phyloP scores from a whole-genome alignment of 2,797 vertebrate genomes.

The Tauraco hartlaubi region DNA sequence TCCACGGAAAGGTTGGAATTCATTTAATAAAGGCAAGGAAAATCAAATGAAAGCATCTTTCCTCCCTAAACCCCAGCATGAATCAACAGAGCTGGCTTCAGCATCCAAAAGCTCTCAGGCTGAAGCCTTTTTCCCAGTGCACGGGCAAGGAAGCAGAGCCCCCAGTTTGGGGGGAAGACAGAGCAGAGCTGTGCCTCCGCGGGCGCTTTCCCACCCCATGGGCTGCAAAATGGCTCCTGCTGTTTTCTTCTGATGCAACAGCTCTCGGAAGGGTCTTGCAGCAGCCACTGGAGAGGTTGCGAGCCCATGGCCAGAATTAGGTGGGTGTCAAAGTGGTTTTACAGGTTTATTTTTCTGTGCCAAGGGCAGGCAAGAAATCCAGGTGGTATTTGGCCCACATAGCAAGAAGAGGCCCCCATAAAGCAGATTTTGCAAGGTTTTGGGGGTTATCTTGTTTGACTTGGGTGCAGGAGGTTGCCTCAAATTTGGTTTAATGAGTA shows the following conservation, averaged over 20 bases:
- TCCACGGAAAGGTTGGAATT: not conserved
- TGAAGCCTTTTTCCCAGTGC: not conserved
- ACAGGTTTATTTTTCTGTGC: not conserved
- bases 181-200: not conserved
- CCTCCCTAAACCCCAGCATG: not conserved
- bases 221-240: not conserved
- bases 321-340: not conserved
- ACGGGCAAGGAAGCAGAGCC: not conserved
- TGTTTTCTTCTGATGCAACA: not conserved
- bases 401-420: not conserved
- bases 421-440: constrained; percentile 8
- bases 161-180: rapidly evolving
- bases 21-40: not conserved
- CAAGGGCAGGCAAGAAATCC: not conserved
- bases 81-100: not conserved
- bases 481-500: not conserved
- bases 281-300: not conserved
- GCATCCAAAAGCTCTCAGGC: not conserved
- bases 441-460: not conserved
- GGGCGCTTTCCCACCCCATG: not conserved
- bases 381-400: not conserved
- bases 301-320: not conserved
- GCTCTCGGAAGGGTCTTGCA: not conserved
- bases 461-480: not conserved
- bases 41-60: not conserved